Evolutionary conservation across 1,140 invertebrate genomes (phyloP).

Genomic region (Elysia chlorotica): DNA sequence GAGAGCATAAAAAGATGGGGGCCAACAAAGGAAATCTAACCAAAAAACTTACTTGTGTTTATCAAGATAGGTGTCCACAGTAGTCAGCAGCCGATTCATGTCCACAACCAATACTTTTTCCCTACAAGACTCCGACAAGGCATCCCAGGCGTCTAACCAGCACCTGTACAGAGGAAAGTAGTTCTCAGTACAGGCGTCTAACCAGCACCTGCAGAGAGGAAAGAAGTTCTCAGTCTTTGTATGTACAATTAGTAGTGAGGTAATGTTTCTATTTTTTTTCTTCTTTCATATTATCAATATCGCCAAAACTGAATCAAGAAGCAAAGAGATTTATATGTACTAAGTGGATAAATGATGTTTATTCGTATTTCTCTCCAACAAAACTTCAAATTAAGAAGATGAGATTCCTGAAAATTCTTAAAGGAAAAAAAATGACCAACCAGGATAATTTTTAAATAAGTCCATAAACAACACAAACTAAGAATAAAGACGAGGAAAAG

Average conservation of each 20-base stretch:
- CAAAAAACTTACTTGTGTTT: constrained; percentile 74
- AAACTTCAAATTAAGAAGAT: too few species aligned
- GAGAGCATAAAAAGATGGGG: background rate
- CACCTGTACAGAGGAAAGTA: constrained; percentile 31
- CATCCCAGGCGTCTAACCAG: constrained; percentile 75
- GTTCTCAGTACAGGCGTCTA: constrained; percentile 75
- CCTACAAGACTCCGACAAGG: constrained; percentile 80
- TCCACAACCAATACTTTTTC: constrained; percentile 87
- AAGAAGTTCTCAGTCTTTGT: too few species aligned
- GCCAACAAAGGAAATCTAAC: background rate
- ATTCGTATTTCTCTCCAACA: too few species aligned
- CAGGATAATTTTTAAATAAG: background rate
- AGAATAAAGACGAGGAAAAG: too few species aligned
- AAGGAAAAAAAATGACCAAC: too few species aligned
- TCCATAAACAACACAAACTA: background rate
- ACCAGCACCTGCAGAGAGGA: constrained; percentile 46
- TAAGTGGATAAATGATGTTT: too few species aligned
- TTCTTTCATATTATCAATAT: too few species aligned
- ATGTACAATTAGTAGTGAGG: too few species aligned
- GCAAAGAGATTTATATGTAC: too few species aligned
- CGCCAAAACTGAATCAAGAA: too few species aligned
- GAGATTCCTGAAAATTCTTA: too few species aligned
- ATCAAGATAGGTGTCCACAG: constrained; percentile 84
- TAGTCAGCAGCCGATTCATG: constrained; percentile 78
- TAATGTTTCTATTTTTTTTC: too few species aligned